Evolutionary conservation across 2,797 vertebrate species (phyloP).

Genomic region (Sebastes trivittatus): DNA sequence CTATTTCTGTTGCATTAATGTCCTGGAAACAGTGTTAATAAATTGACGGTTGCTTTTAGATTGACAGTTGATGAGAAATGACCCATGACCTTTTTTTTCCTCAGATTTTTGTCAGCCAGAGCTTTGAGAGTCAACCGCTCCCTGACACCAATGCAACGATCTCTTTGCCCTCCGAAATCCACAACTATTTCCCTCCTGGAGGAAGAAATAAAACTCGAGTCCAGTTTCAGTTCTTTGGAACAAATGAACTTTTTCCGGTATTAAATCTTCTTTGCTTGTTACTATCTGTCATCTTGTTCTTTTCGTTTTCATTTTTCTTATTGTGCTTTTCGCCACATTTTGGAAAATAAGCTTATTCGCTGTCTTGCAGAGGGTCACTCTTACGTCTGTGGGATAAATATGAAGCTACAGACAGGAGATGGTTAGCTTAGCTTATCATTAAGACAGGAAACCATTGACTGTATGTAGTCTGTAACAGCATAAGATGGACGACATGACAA

Average conservation of each 20-base stretch:
- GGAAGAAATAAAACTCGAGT: slow-evolving; percentile 76
- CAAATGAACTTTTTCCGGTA: slow-evolving; percentile 87
- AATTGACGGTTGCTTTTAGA: neutral
- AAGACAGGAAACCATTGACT: neutral
- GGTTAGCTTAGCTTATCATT: neutral
- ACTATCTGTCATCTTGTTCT: neutral
- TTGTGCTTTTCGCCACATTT: neutral
- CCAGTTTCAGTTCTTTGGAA: slow-evolving; percentile 90
- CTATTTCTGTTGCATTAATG: neutral
- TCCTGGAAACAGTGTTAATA: slow-evolving; percentile 15
- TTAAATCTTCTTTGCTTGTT: neutral
- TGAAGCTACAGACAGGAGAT: too few species aligned
- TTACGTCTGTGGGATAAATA: neutral
- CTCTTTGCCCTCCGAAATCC: slow-evolving; percentile 83
- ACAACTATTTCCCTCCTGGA: slow-evolving; percentile 62
- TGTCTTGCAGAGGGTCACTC: neutral
- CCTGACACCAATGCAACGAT: slow-evolving; percentile 77
- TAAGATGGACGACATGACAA: rapidly evolving
- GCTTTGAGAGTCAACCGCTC: slow-evolving; percentile 59
- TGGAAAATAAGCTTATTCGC: neutral
- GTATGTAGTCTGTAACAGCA: too few species aligned
- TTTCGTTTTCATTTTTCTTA: too few species aligned
- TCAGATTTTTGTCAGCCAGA: slow-evolving; percentile 81
- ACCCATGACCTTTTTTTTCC: slow-evolving; percentile 27
- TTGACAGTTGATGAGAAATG: neutral